phyloP scores from a whole-genome alignment of 2,888 invertebrate species.

The Therioaphis trifolii region DNA sequence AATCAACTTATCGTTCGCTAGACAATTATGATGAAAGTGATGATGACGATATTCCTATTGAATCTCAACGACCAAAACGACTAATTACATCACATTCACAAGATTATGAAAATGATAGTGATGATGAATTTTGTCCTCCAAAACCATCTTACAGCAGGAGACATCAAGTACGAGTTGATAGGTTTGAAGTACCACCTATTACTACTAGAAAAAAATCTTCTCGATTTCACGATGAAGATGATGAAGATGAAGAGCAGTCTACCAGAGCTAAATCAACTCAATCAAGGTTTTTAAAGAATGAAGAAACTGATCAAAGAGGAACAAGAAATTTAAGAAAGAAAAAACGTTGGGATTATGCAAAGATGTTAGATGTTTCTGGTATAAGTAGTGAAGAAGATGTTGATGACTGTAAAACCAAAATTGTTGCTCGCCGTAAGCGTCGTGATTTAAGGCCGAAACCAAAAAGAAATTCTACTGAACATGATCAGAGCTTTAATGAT shows the following conservation, averaged over 20 bases:
- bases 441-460: constrained; percentile 59
- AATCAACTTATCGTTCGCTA: constrained; percentile 59
- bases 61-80: constrained; percentile 11
- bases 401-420: constrained; percentile 40
- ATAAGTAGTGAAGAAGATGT: constrained; percentile 60
- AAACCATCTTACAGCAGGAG: constrained; percentile 43
- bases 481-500: constrained; percentile 58
- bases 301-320: constrained; percentile 43
- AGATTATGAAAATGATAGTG: constrained; percentile 45
- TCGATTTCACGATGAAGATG: constrained; percentile 28
- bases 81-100: constrained; percentile 20
- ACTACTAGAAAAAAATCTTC: constrained; percentile 48
- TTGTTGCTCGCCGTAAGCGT: constrained; percentile 13
- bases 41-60: constrained; percentile 26
- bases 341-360: constrained; percentile 64
- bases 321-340: constrained; percentile 62
- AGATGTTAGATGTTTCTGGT: constrained; percentile 63
- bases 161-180: constrained; percentile 12
- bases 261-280: background rate
- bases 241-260: constrained; percentile 30
- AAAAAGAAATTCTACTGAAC: constrained; percentile 63
- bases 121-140: constrained; percentile 48
- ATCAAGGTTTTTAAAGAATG: constrained; percentile 41
- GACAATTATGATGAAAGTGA: constrained; percentile 66
- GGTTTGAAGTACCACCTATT: constrained; percentile 54